Conservation (phyloP, 2,113 vertebrate genomes). For the Cryptoleucopteryx plumbea region DNA sequence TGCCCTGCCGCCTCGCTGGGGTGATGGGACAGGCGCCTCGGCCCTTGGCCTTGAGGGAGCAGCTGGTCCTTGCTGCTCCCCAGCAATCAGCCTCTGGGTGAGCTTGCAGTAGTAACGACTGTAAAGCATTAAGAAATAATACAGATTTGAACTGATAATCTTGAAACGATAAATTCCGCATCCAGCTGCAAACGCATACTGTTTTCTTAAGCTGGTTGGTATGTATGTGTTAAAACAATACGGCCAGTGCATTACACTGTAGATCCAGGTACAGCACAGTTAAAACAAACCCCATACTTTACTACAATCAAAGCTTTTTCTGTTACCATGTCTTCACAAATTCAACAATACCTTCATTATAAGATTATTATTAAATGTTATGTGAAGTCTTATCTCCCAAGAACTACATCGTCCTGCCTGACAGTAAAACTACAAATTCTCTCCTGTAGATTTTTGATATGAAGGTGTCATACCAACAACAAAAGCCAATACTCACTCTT, state of each 20-base stretch:
- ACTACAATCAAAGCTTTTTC: background rate
- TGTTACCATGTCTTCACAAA: background rate
- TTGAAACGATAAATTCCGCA: background rate
- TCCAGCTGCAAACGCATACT: background rate
- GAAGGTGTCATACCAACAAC: background rate
- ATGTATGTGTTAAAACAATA: background rate
- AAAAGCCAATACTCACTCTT: background rate
- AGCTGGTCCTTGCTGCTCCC: background rate
- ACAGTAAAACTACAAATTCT: background rate
- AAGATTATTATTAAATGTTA: background rate
- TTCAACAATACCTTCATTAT: background rate
- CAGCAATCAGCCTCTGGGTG: background rate
- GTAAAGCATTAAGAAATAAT: background rate
- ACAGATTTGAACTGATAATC: background rate
- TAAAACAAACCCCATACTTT: background rate
- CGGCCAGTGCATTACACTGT: background rate
- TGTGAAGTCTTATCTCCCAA: background rate
- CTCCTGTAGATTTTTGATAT: background rate
- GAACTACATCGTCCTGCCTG: background rate
- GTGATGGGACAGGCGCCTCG: rapidly evolving
- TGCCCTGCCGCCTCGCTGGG: rapidly evolving
- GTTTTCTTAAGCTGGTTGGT: background rate
- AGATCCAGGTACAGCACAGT: background rate
- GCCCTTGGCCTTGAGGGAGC: background rate
- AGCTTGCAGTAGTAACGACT: background rate